phyloP scores from a whole-genome alignment of 2,888 invertebrate species.

The Sarcophaga rosellei region DNA sequence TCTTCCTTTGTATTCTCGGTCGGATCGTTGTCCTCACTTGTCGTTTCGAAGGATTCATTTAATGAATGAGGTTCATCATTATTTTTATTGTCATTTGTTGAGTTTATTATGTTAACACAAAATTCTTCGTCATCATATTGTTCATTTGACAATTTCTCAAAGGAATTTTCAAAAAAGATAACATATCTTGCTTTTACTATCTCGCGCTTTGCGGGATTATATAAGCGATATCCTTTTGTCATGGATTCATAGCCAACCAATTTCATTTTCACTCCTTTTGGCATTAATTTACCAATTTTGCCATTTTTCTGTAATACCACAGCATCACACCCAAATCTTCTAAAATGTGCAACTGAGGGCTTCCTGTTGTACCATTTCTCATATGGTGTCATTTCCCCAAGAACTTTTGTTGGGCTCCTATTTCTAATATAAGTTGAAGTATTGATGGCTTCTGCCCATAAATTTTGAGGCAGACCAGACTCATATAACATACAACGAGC shows the following conservation, averaged over 20 bases:
- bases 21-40: too few species aligned
- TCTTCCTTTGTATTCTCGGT: neutral
- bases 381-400: constrained; percentile 62
- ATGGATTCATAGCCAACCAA: constrained; percentile 47
- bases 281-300: too few species aligned
- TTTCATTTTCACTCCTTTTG: too few species aligned
- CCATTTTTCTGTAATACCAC: too few species aligned
- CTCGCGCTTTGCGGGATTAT: constrained; percentile 24
- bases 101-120: neutral
- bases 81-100: neutral
- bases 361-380: constrained; percentile 65
- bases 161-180: neutral
- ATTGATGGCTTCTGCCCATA: too few species aligned
- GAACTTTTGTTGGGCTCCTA: neutral
- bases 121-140: too few species aligned
- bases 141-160: too few species aligned
- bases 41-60: too few species aligned
- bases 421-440: too few species aligned
- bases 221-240: constrained; percentile 57
- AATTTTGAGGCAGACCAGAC: constrained; percentile 67
- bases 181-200: constrained; percentile 51
- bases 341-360: constrained; percentile 15
- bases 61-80: too few species aligned
- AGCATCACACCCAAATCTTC: too few species aligned
- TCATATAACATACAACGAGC: constrained; percentile 73